phyloP scores from a whole-genome alignment of 2,113 vertebrate genomes.

The Centrocercus urophasianus region DNA sequence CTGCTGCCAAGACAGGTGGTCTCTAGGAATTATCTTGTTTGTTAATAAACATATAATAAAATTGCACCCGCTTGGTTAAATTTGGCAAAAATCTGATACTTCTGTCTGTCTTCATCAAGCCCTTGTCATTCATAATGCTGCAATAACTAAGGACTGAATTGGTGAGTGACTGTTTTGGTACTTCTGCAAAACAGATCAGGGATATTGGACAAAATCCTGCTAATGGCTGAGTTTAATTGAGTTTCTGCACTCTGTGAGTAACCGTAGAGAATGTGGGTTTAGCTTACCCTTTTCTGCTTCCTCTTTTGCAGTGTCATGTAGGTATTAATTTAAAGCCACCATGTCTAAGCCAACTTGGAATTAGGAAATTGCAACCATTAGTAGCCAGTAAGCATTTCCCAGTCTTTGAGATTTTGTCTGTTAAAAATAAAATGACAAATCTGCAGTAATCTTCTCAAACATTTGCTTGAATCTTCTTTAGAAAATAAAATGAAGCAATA shows the following conservation, averaged over 20 bases:
- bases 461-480: background rate
- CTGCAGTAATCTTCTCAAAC: background rate
- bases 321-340: background rate
- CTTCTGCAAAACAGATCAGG: background rate
- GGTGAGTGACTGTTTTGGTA: fast-evolving
- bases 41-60: slow-evolving; percentile 37
- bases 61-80: background rate
- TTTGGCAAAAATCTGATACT: slow-evolving; percentile 22
- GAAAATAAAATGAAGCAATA: background rate
- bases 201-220: background rate
- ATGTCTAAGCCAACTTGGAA: background rate
- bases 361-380: background rate
- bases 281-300: background rate
- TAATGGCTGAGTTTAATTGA: background rate
- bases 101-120: background rate
- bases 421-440: background rate
- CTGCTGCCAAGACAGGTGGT: slow-evolving; percentile 24
- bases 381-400: background rate
- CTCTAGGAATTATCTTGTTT: background rate
- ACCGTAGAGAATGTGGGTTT: background rate
- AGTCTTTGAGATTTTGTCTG: background rate
- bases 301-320: background rate
- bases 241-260: background rate
- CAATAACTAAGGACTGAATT: background rate
- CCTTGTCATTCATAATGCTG: background rate